Percentiles rank a stretch among this genome's conserved stretches.
Conservation (phyloP, 2,888 invertebrate genomes). For the Helicoverpa assulta region DNA sequence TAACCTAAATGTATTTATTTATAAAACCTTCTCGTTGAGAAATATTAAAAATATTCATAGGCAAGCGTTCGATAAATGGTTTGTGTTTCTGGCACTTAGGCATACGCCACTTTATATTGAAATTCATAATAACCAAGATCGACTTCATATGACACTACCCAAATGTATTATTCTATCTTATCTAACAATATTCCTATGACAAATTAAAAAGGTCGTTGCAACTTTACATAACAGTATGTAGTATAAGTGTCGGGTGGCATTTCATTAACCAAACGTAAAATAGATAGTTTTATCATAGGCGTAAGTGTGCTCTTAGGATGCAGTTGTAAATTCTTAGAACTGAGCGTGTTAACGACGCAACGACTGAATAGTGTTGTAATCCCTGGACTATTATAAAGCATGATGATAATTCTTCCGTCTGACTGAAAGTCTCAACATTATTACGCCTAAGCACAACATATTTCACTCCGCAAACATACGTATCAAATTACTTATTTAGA, state of each 20-base stretch:
- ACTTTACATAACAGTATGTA: slow-evolving; percentile 20
- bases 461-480: slow-evolving; percentile 34
- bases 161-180: slow-evolving; percentile 4
- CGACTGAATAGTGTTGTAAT: slow-evolving; percentile 67
- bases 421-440: slow-evolving; percentile 56
- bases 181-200: slow-evolving; percentile 13
- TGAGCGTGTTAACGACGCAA: slow-evolving; percentile 58
- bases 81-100: slow-evolving; percentile 8
- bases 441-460: slow-evolving; percentile 30
- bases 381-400: slow-evolving; percentile 45
- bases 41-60: too few relatives aligned
- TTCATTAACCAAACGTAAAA: slow-evolving; percentile 50
- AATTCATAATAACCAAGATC: slow-evolving; percentile 15
- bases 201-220: slow-evolving; percentile 8
- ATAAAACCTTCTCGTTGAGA: too few relatives aligned
- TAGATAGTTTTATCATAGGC: slow-evolving; percentile 34
- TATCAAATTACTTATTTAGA: slow-evolving; percentile 1
- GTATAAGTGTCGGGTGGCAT: slow-evolving; percentile 41
- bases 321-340: slow-evolving; percentile 33
- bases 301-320: slow-evolving; percentile 45
- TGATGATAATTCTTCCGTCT: slow-evolving; percentile 51
- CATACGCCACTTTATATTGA: slow-evolving; percentile 17
- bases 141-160: slow-evolving; percentile 7
- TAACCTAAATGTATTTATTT: slow-evolving; percentile 6
- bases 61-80: not conserved